Evolutionary conservation across 2,797 vertebrate species (phyloP), one percentile per base, ranked within the genome.

Genomic region (Miichthys miiuy): DNA sequence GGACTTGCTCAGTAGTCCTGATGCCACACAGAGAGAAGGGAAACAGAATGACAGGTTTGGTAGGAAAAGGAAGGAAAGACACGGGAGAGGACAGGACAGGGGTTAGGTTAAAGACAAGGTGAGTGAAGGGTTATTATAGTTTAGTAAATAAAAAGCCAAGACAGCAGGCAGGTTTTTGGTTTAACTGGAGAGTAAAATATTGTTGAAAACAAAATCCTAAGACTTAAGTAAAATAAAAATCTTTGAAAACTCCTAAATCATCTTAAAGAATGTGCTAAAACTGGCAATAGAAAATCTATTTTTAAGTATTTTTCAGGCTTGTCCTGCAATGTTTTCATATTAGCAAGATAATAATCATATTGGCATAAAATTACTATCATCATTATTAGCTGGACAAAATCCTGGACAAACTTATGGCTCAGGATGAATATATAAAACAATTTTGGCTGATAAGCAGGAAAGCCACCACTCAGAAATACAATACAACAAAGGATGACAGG

Each of bases 1-100:
- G 96, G 94, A 97, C 97, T 97, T 97, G 97, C 85, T 99, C 97
- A 94, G 96, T 96, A 92, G 97, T 98, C 97, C 98, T 98, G 97
- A 96, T 90, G 96, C 95, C 96, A 95, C 79, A 93, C 78, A 91
- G 68, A 84, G 72, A 85, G 71, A 77, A 74, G 72, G 81, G 68
- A 87, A 77, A 87, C 84, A 88, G 67, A 86, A 81, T 79, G 79
- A 83, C 77, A 82, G 50, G 70, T 77, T 85, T 66, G 70, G 56
- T 76, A 68, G 66, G 51, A 74, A 75, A 69, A 72, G 75, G 82
- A 83, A 81, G 65, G 72, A 70, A 77, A 83, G 71, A 86, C 86
- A 90, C 44, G 82, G 75, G 71, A 75, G 81, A 87, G 83, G 84
- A 81, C 2, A 38, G 66, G 70, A 83, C 63, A 87, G 61, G 71